Evolutionary conservation across 2,113 vertebrate genomes (phyloP), one percentile per base, ranked within the genome.

Genomic region (Leptocoma aspasia): DNA sequence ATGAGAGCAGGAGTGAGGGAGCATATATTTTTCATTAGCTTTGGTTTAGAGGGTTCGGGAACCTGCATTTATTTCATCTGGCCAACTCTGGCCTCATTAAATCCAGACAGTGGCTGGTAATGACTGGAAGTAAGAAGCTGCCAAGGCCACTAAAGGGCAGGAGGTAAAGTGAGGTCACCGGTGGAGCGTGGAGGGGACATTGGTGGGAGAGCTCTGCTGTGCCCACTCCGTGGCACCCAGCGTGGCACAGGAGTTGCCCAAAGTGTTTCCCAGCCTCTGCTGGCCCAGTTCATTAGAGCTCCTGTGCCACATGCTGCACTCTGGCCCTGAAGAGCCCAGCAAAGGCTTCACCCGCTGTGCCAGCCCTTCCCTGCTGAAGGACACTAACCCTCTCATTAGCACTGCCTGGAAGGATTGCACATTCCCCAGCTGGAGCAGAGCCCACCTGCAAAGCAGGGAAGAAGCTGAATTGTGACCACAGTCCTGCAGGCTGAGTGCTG

Each of bases 1-100:
- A 97, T 89, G 94, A 95, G 95, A 94, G 90, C 83, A 60, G 80
- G 93, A 95, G 90, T 79, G 92, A 95, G 94, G 92, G 94, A 94
- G 87, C 95, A 97, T 96, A 86, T 96, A 98, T 97, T 97, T 97
- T 98, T 98, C 94, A 97, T 97, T 96, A 97, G 87, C 94, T 97
- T 97, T 95, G 91, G 91, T 95, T 96, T 94, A 94, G 83, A 97
- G 50, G 60, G 95, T 95, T 94, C 7, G 3, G 90, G 83, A 71
- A 96, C 75, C 94, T 83, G 89, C 92, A 91, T 97, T 96, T 89
- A 94, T 97, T 97, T 93, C 85, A 85, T 93, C 80, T 50, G 30
- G 53, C 21, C 37, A 91, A 72, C 77, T 96, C 44, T 61, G 92
- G 79, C 92, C 93, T 94, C 85, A 93, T 93, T 90, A 96, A 94